Percentiles rank a stretch among this genome's conserved stretches.
Evolutionary conservation across 2,888 invertebrate genomes (phyloP).

Genomic region (Agrenia bidenticulata): DNA sequence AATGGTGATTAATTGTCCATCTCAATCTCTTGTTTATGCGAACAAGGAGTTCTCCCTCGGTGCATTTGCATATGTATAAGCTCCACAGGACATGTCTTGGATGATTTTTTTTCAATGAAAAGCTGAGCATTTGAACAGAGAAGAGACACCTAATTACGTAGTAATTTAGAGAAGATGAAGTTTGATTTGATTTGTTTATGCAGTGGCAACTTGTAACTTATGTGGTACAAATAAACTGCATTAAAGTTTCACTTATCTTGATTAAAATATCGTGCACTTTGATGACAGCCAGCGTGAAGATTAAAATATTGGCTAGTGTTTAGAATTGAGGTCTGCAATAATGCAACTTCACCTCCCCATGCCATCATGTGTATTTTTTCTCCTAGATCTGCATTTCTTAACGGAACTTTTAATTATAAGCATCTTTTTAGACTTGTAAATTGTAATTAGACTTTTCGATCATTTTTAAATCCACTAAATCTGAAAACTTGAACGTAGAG

Average conservation of each 20-base stretch:
- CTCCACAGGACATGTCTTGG: not conserved
- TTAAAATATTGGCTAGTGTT: too few species aligned
- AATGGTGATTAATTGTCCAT: conserved; percentile 22
- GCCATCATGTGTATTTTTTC: too few species aligned
- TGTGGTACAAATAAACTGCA: conserved; percentile 10
- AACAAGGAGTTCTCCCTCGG: not conserved
- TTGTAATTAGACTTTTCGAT: too few species aligned
- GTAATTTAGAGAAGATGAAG: not conserved
- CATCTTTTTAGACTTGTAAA: too few species aligned
- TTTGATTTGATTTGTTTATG: conserved; percentile 6
- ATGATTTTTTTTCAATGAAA: not conserved
- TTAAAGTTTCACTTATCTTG: conserved; percentile 10
- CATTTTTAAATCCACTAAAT: too few species aligned
- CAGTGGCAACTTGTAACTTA: conserved; percentile 9
- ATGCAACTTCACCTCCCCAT: too few species aligned
- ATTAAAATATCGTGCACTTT: not conserved
- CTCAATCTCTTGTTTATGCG: conserved; percentile 13
- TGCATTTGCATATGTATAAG: conserved; percentile 2
- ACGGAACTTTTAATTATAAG: too few species aligned
- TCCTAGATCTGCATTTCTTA: too few species aligned
- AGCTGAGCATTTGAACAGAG: not conserved
- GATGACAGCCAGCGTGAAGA: too few species aligned
- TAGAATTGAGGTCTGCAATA: too few species aligned
- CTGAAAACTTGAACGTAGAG: too few species aligned
- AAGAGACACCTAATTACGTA: not conserved